Percentiles rank a stretch among this genome's conserved stretches.
phyloP scores from a whole-genome alignment of 2,113 vertebrate genomes.

The Myiopsitta monachus region DNA sequence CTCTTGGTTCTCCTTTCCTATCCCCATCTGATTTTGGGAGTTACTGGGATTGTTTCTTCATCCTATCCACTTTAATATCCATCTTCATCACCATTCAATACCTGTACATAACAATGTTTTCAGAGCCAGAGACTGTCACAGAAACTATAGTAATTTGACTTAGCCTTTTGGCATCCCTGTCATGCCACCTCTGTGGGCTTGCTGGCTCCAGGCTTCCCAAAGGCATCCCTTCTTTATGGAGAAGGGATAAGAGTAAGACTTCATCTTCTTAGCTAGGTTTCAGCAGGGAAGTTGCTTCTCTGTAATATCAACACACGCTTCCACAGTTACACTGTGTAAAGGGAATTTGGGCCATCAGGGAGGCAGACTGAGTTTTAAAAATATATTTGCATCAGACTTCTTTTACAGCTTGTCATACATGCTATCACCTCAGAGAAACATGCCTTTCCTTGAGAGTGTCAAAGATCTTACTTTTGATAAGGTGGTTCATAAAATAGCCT shows the following conservation, averaged over 20 bases:
- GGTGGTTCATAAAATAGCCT: background rate
- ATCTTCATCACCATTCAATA: background rate
- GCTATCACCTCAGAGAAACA: background rate
- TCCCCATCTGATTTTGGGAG: background rate
- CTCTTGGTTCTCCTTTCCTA: background rate
- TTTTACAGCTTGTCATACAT: background rate
- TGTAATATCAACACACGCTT: rapidly evolving
- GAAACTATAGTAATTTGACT: background rate
- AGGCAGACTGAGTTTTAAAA: background rate
- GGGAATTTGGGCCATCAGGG: background rate
- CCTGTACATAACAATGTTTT: background rate
- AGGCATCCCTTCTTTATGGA: background rate
- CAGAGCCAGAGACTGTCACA: background rate
- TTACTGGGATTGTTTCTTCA: background rate
- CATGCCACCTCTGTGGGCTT: background rate
- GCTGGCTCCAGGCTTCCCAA: background rate
- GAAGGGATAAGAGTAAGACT: background rate
- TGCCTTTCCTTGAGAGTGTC: background rate
- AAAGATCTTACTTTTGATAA: background rate
- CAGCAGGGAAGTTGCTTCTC: background rate
- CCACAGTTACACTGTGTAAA: background rate
- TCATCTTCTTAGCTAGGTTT: background rate
- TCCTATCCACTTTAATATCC: background rate
- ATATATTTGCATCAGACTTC: background rate
- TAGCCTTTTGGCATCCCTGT: background rate